Evolutionary conservation across 2,888 invertebrate species (phyloP), one percentile per base, ranked within the genome.

Genomic region (Agriotes lineatus): DNA sequence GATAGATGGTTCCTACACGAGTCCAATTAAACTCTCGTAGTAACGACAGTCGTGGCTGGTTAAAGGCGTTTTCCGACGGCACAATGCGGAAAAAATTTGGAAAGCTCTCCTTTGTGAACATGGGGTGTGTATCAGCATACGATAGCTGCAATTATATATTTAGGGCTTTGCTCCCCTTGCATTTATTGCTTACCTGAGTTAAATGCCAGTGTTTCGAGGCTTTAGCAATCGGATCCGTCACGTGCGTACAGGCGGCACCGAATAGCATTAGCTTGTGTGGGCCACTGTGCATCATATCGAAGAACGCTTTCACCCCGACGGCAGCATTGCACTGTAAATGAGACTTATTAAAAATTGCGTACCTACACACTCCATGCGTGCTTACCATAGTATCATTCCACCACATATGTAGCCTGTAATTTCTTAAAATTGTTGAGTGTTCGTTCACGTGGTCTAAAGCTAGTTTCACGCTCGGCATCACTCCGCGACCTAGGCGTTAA

Each of bases 71-170:
- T 96, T 98, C 97, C 60, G 96, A 96, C 0, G 98, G 98, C 16
- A 97, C 97, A 71, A 97, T 95, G 56, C 98, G 91, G 86, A 96
- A 98, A 88, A 98, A 97, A 84, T 97, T 96, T 6, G 97, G 97
- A 83, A 96, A 98, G 75, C 94, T 94, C 79, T 94, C 92, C 80
- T 91, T 93, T 4, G 95, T 95, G 85, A 97, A 96, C 94, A 97
- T 96, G 0, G 98, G 98, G 85, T 98, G 97, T 2, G 97, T 98
- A 84, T 99, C 98, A 3, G 97, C 97, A 84, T 97, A 98, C 10
- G 97, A 97, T 6, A 98, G 86, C 93, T 96, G 87, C 62, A 73
- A 44, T 1, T 20, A 9, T n/a, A n/a, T n/a, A n/a, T n/a, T n/a
- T n/a, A n/a, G n/a, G n/a, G n/a, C n/a, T n/a, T n/a, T n/a, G n/a